These are phyloP conservation scores for Rostratula benghalensis DNA, from an alignment of 2,113 vertebrate species.

Conservation along the genomic window DNA sequence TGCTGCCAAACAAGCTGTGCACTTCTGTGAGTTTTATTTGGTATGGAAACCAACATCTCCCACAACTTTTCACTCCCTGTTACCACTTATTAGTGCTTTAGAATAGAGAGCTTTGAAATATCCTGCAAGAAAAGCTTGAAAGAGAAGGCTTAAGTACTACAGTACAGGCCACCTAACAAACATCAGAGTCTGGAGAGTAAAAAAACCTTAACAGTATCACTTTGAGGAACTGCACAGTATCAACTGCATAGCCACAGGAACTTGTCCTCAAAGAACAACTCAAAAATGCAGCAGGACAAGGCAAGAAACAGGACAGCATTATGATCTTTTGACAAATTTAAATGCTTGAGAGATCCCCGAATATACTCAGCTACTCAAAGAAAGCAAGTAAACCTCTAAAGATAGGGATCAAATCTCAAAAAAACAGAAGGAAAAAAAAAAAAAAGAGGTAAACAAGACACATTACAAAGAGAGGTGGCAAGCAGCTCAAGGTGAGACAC, in stretches of 20 bases:
- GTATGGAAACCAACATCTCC: background rate
- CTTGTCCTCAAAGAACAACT: background rate
- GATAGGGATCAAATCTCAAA: background rate
- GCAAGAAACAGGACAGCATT: background rate
- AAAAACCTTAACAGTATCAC: background rate
- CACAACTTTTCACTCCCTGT: background rate
- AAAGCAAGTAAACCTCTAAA: background rate
- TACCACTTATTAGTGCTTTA: background rate
- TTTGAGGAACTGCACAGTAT: background rate
- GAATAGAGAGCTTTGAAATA: constrained; percentile 2
- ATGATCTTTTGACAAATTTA: background rate
- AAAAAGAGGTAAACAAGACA: background rate
- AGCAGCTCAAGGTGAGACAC: background rate
- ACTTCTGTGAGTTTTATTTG: background rate
- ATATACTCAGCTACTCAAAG: background rate
- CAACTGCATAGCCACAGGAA: background rate
- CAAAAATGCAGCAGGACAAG: background rate
- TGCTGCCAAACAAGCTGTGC: background rate
- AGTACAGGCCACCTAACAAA: background rate
- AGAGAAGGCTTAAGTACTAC: background rate
- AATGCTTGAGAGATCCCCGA: background rate
- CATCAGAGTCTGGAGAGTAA: background rate
- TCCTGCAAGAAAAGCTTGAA: background rate
- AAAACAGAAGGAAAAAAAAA: background rate
- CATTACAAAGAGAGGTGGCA: background rate